Base-by-base conservation (phyloP, 2,888 invertebrate species). In the Heliconius ethilla region DNA sequence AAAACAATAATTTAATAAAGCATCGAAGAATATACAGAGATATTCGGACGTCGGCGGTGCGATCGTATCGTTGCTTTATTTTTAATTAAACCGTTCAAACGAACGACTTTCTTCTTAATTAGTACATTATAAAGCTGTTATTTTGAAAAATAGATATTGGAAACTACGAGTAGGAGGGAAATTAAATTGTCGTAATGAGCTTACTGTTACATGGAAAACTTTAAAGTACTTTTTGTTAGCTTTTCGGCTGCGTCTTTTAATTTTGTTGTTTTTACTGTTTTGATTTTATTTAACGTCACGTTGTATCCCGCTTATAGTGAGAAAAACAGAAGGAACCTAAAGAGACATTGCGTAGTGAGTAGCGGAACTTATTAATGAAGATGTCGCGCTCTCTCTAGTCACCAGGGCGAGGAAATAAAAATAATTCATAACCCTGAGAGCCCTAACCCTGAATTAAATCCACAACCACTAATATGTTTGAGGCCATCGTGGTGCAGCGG, bases 1-100 rank as follows among this genome's bases (percentile, higher is more conserved):
- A 10, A 59, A 81, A 83, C 84, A 85, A 84, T 83, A 83, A 86
- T 86, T 88, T 86, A 87, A 86, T 85, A 87, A 88, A 84, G 81
- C 85, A 81, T 84, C 78, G 82, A 85, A 83, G 84, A 85, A 75
- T 77, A 78, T 78, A 75, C 72, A 75, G 67, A 62, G 76, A 73
- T 76, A 79, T 79, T 78, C 62, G 70, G 63, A 45, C 63, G 59
- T 74, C 62, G 51, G 27, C 33, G 55, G 69, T 72, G 75, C 74
- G 69, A 55, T 66, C 40, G 77, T 55, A 27, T 18, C 27, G 45
- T 83, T 84, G 59, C 55, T 65, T 80, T 81, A 79, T 80, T 81
- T 82, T 81, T 80, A 81, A 81, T 82, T 79, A 78, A 77, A 79
- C 76, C 69, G 66, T 75, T 79, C 63, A 55, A 75, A 45, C 75